These are phyloP conservation scores for Lepidochitona cinerea DNA, from an alignment of 2,888 invertebrate species.

Conservation along the genomic window DNA sequence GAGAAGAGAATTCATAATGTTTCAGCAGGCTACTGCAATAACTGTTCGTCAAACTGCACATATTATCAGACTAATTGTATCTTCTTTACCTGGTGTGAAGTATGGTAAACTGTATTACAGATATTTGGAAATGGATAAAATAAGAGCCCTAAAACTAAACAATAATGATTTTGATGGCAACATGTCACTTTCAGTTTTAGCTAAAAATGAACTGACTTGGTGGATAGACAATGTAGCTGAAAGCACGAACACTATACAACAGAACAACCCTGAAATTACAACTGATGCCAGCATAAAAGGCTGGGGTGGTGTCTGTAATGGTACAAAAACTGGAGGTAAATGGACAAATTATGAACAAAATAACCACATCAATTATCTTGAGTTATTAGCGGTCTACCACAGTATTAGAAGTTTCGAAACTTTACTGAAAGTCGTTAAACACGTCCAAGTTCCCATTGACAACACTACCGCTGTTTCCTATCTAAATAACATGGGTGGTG, in stretches of 20 bases:
- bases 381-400: slow-evolving; percentile 25
- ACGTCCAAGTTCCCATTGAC: slow-evolving; percentile 20
- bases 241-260: background rate
- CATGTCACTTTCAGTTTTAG: slow-evolving; percentile 16
- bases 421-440: background rate
- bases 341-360: slow-evolving; percentile 21
- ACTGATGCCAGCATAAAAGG: slow-evolving; percentile 24
- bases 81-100: slow-evolving; percentile 26
- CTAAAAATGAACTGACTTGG: slow-evolving; percentile 21
- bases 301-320: slow-evolving; percentile 17
- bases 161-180: slow-evolving; percentile 26
- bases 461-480: slow-evolving; percentile 24
- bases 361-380: slow-evolving; percentile 22
- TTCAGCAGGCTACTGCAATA: background rate
- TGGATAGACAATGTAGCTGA: slow-evolving; percentile 16
- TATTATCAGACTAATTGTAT: slow-evolving; percentile 32
- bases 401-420: background rate
- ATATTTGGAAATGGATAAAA: slow-evolving; percentile 27
- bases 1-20: background rate
- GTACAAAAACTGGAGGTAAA: slow-evolving; percentile 10
- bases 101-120: slow-evolving; percentile 30
- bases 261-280: background rate
- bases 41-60: slow-evolving; percentile 18
- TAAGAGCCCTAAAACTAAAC: slow-evolving; percentile 6
- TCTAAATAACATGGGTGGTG: slow-evolving; percentile 21